Conservation (phyloP, 1,140 invertebrate genomes). For the Antheraea pernyi region DNA sequence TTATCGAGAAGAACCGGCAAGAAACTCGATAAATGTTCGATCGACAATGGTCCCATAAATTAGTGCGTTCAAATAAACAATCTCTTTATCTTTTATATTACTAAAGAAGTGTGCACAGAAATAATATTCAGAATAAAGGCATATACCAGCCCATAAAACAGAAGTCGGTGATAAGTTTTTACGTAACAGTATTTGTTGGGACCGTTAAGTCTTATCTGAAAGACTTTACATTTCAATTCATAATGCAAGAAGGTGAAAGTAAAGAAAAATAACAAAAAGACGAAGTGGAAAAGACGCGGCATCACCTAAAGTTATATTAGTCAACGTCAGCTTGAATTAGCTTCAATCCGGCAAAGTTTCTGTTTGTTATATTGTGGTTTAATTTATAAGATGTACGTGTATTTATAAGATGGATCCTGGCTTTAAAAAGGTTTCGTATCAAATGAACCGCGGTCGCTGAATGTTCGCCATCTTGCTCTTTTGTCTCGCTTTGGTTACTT, state of each 20-base stretch:
- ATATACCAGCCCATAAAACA: not conserved
- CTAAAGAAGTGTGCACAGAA: not conserved
- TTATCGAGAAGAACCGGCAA: too few relatives aligned
- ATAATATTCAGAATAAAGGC: not conserved
- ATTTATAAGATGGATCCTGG: too few relatives aligned
- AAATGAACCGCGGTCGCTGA: too few relatives aligned
- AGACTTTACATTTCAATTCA: constrained; percentile 15
- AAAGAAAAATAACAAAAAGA: constrained; percentile 10
- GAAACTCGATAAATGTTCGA: too few relatives aligned
- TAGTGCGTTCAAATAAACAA: too few relatives aligned
- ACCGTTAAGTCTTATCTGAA: constrained; percentile 2
- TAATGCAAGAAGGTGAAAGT: constrained; percentile 20
- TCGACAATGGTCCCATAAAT: too few relatives aligned
- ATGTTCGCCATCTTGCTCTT: too few relatives aligned
- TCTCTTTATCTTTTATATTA: too few relatives aligned
- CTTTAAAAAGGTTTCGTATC: too few relatives aligned
- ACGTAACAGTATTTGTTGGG: not conserved
- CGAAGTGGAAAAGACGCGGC: constrained; percentile 13
- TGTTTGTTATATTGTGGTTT: constrained; percentile 10
- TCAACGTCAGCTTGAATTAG: constrained; percentile 23
- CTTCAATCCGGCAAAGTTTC: constrained; percentile 20
- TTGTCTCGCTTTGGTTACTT: too few relatives aligned
- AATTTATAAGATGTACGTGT: constrained; percentile 7
- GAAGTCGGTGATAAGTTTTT: not conserved
- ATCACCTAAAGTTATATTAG: constrained; percentile 23